phyloP scores from a whole-genome alignment of 2,797 vertebrate genomes.

The Enteromius unitaeniatus region DNA sequence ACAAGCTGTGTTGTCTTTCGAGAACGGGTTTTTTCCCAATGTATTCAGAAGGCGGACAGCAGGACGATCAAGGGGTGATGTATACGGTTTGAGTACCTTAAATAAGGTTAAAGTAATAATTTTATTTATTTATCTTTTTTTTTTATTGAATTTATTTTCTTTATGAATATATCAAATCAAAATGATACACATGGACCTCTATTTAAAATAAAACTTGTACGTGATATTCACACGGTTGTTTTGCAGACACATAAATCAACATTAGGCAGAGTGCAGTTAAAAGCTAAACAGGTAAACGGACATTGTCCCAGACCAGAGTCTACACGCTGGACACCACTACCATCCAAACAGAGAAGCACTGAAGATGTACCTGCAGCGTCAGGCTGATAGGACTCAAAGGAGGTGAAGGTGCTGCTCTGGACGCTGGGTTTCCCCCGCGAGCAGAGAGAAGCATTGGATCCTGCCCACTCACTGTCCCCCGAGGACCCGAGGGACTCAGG shows the following conservation, averaged over 20 bases:
- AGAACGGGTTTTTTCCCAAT: no score
- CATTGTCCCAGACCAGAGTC: no score
- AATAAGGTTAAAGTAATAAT: no score
- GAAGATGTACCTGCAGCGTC: slow-evolving; percentile 78
- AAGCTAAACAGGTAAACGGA: background rate
- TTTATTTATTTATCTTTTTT: background rate
- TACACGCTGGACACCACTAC: background rate
- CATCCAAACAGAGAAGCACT: background rate
- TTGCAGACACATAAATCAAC: background rate
- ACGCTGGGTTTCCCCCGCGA: slow-evolving; percentile 81
- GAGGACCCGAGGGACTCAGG: slow-evolving; percentile 73
- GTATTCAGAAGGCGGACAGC: no score
- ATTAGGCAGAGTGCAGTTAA: background rate
- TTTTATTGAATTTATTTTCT: background rate
- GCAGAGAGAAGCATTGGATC: slow-evolving; percentile 74
- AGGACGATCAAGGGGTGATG: no score
- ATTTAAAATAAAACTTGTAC: background rate
- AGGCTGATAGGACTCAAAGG: slow-evolving; percentile 76
- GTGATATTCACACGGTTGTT: background rate
- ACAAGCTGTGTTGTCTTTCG: no score
- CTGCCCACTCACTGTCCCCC: slow-evolving; percentile 75
- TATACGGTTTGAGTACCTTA: no score
- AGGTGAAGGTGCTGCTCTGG: slow-evolving; percentile 76
- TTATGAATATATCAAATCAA: background rate
- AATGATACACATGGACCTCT: background rate